Evolutionary conservation across 2,888 invertebrate genomes (phyloP), one percentile per base, ranked within the genome.

Genomic region (Stenodera caucasica): DNA sequence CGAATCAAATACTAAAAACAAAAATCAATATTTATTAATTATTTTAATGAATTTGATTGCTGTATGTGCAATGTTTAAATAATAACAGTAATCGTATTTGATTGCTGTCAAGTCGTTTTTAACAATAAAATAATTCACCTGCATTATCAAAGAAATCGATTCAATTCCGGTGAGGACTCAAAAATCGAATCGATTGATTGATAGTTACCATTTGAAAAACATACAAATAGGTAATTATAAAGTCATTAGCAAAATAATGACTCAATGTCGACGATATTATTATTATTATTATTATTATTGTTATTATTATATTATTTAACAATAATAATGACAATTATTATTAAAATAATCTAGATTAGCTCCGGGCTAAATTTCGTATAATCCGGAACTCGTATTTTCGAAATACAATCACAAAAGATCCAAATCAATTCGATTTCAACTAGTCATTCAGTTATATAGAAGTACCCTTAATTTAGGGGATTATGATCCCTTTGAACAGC

Each of bases 241-340:
- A 60, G 49, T 60, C 60, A 53, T 60, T 56, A 56, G 49, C 53
- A 35, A 60, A 60, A 57, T 60, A 53, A 49, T 53, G 49, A 53
- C 55, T 62, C 55, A 53, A 53, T 59, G 55, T 35, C 61, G 53
- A 57, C 60, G n/a, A 53, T 52, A 52, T 52, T 51, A 57, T 50
- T 51, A 53, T 56, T 54, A 60, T 26, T 4, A 26, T 26, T 26
- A 4, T 26, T 26, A 5, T 26, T 26, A 5, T 26, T 26, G 26
- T 26, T 26, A 26, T 4, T 26, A 26, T 4, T n/a, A n/a, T n/a
- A n/a, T n/a, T n/a, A n/a, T n/a, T n/a, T 26, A 26, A 26, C 26
- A 26, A 26, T 26, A 26, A 26, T 4, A 26, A 26, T 15, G 15
- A 11, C 18, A 12, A 18, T 21, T 21, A 26, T 26, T 4, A 21